Evolutionary conservation across 2,113 vertebrate genomes (phyloP).

Genomic region (Pyrgilauda ruficollis): DNA sequence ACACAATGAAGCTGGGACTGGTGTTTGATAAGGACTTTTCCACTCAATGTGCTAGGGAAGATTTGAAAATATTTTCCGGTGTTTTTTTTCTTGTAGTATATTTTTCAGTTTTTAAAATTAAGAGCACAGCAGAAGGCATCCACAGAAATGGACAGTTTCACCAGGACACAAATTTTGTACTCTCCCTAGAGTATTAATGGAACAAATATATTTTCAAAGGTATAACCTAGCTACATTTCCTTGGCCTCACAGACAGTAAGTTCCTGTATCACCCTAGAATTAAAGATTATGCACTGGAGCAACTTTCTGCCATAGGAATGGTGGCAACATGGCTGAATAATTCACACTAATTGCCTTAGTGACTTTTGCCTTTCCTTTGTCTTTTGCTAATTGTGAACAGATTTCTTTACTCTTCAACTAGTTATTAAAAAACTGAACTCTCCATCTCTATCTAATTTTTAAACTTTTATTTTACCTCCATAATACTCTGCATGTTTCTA

Average conservation of each 20-base stretch:
- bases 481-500: not conserved
- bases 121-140: not conserved
- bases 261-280: not conserved
- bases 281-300: not conserved
- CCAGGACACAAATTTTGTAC: not conserved
- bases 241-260: constrained; percentile 47
- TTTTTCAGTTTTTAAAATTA: not conserved
- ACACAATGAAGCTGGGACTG: not conserved
- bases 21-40: not conserved
- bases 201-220: not conserved
- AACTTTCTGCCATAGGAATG: not conserved
- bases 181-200: not conserved
- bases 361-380: not conserved
- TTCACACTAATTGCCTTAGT: not conserved
- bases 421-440: not conserved
- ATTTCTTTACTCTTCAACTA: not conserved
- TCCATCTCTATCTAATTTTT: not conserved
- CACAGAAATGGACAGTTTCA: not conserved
- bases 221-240: not conserved
- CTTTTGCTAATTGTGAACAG: not conserved
- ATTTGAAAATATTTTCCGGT: not conserved
- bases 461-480: not conserved
- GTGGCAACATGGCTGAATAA: not conserved
- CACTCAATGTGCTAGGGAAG: not conserved
- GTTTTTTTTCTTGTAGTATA: not conserved